Evolutionary conservation across 2,113 vertebrate species (phyloP).

Genomic region (Mustela lutreola): DNA sequence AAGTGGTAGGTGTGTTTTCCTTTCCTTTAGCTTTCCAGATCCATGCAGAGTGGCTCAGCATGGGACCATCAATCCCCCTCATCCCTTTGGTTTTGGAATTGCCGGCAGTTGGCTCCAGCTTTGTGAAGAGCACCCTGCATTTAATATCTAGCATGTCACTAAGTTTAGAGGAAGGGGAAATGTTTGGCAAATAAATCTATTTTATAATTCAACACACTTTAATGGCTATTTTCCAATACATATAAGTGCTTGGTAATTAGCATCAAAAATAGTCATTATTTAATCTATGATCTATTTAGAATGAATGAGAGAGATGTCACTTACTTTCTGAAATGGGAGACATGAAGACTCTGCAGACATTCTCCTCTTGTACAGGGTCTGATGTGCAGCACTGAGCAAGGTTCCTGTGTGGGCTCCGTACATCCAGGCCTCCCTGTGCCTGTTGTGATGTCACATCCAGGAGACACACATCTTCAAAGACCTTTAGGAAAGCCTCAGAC

Average conservation of each 20-base stretch:
- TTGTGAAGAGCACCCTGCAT: slow-evolving; percentile 48
- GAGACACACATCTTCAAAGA: not conserved
- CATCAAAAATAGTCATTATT: slow-evolving; percentile 60
- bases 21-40: not conserved
- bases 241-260: slow-evolving; percentile 62
- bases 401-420: accelerated
- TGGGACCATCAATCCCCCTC: not conserved
- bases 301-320: slow-evolving; percentile 24
- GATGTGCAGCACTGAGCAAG: not conserved
- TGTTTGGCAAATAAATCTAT: slow-evolving; percentile 62
- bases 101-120: slow-evolving; percentile 19
- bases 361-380: not conserved
- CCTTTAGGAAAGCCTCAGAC: not conserved
- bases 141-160: slow-evolving; percentile 52
- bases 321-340: slow-evolving; percentile 66
- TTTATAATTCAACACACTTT: slow-evolving; percentile 67
- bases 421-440: not conserved
- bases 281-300: slow-evolving; percentile 62
- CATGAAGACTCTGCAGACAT: not conserved
- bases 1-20: not conserved
- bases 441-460: not conserved
- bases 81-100: not conserved
- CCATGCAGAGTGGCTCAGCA: not conserved
- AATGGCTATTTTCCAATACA: slow-evolving; percentile 57
- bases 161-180: slow-evolving; percentile 50